phyloP scores from a whole-genome alignment of 2,113 vertebrate genomes.

The Lanius ludovicianus region DNA sequence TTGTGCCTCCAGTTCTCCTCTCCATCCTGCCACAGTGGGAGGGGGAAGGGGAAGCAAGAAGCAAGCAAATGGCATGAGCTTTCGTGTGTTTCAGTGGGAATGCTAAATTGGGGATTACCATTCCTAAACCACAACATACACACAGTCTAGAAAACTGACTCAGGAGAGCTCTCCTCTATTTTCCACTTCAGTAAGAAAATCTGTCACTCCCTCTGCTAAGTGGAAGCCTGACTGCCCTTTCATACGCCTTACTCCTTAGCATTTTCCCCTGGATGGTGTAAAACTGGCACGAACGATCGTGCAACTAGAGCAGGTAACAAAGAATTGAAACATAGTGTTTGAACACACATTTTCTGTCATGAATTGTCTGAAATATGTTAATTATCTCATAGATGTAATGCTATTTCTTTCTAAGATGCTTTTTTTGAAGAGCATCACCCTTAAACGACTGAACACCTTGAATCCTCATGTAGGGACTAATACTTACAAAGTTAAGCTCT shows the following conservation, averaged over 20 bases:
- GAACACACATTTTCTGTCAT: neutral
- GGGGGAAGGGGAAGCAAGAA: neutral
- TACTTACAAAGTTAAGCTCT: neutral
- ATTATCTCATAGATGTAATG: neutral
- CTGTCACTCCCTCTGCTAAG: neutral
- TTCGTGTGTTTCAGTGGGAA: neutral
- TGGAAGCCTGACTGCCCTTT: neutral
- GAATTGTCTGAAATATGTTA: neutral
- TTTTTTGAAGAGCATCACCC: neutral
- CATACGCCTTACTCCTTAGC: neutral
- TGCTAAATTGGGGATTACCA: neutral
- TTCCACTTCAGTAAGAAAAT: neutral
- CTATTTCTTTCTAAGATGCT: neutral
- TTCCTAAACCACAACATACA: neutral
- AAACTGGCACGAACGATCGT: neutral
- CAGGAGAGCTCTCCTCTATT: neutral
- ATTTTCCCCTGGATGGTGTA: neutral
- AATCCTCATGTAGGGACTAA: neutral
- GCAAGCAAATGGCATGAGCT: accelerated
- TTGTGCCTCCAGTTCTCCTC: neutral
- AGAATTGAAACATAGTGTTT: neutral
- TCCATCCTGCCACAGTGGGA: neutral
- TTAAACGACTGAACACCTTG: neutral
- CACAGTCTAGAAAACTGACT: neutral
- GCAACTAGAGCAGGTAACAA: neutral